These are phyloP conservation scores for Brachionus calyciflorus DNA, from an alignment of 1,140 invertebrate species.

Conservation along the genomic window DNA sequence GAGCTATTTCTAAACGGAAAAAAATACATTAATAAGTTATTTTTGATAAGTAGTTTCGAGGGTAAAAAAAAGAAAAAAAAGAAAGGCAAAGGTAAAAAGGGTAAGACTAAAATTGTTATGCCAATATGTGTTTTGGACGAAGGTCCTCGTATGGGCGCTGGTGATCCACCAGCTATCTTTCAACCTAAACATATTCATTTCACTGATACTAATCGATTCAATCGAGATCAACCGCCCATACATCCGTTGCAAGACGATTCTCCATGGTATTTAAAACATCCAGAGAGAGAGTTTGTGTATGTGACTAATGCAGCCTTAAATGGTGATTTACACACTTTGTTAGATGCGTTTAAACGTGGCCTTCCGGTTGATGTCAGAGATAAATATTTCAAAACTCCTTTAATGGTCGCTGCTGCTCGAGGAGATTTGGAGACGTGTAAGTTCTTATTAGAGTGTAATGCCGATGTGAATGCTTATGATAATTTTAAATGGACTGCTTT, in stretches of 20 bases:
- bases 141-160: slow-evolving; percentile 53
- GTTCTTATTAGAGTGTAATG: slow-evolving; percentile 58
- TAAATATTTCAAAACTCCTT: slow-evolving; percentile 61
- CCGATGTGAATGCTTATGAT: slow-evolving; percentile 57
- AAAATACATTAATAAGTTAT: slow-evolving; percentile 60
- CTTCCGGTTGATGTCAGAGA: slow-evolving; percentile 58
- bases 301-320: slow-evolving; percentile 55
- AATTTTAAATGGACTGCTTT: slow-evolving; percentile 62
- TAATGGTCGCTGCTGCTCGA: slow-evolving; percentile 57
- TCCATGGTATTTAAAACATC: slow-evolving; percentile 59
- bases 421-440: slow-evolving; percentile 57
- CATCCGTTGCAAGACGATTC: slow-evolving; percentile 60
- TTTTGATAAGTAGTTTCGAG: slow-evolving; percentile 57
- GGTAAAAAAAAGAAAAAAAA: slow-evolving; percentile 60
- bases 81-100: slow-evolving; percentile 52
- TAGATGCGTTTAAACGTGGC: slow-evolving; percentile 54
- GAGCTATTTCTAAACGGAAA: slow-evolving; percentile 59
- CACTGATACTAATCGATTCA: slow-evolving; percentile 59
- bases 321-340: slow-evolving; percentile 53
- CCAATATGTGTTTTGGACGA: slow-evolving; percentile 58
- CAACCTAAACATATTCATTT: slow-evolving; percentile 56
- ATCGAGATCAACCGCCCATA: slow-evolving; percentile 56
- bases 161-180: slow-evolving; percentile 57
- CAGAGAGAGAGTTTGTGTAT: slow-evolving; percentile 57
- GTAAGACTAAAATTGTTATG: slow-evolving; percentile 59